Conservation (phyloP, 2,888 invertebrate genomes). For the Pheosia tremula region DNA sequence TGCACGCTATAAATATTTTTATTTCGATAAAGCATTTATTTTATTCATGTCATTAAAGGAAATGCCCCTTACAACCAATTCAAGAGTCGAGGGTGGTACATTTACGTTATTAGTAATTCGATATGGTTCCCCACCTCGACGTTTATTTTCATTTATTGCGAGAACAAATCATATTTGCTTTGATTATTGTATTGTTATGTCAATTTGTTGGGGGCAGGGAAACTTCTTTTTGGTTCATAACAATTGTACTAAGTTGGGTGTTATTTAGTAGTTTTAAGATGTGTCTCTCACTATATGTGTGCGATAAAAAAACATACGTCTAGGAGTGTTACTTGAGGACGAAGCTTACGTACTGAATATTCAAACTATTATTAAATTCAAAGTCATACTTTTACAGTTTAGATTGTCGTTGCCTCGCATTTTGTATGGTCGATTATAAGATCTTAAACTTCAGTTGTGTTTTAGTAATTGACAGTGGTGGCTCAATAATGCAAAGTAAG, state of each 20-base stretch:
- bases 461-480: too few species aligned
- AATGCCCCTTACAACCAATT: constrained; percentile 8
- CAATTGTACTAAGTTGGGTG: constrained; percentile 2
- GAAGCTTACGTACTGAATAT: too few species aligned
- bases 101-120: constrained; percentile 46
- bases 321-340: too few species aligned
- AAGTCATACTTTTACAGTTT: too few species aligned
- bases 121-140: constrained; percentile 41
- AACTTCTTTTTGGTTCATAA: constrained; percentile 17
- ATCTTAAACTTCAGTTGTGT: too few species aligned
- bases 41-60: constrained; percentile 7
- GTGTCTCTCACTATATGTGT: too few species aligned
- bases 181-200: constrained; percentile 54
- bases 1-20: too few species aligned
- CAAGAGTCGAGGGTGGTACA: constrained; percentile 16
- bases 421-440: too few species aligned
- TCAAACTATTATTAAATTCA: too few species aligned
- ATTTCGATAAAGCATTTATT: not conserved
- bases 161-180: constrained; percentile 52
- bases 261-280: not conserved
- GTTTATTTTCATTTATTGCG: constrained; percentile 45
- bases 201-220: constrained; percentile 16
- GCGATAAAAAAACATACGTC: too few species aligned
- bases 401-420: too few species aligned
- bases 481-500: too few species aligned